Conservation (phyloP, 2,113 vertebrate genomes). For the Pedionomus torquatus region DNA sequence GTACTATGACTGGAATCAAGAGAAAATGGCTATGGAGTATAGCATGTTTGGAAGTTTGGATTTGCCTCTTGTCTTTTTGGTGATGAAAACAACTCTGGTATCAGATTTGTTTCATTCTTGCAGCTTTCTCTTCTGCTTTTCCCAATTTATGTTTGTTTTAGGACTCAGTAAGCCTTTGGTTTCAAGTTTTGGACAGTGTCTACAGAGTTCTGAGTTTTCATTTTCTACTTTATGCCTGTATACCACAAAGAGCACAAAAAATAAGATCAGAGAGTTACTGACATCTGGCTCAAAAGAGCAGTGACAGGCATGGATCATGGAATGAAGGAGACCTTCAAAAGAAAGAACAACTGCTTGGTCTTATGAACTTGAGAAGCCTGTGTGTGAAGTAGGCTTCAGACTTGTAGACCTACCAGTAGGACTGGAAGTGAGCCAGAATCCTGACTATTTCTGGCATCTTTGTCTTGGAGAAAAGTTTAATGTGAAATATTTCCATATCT, state of each 20-base stretch:
- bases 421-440: not conserved
- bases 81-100: not conserved
- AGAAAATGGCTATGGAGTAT: not conserved
- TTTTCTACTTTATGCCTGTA: not conserved
- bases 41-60: not conserved
- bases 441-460: not conserved
- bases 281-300: not conserved
- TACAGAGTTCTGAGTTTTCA: not conserved
- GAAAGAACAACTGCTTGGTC: not conserved
- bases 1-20: not conserved
- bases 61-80: not conserved
- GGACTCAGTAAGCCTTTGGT: not conserved
- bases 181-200: not conserved
- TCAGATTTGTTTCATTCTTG: not conserved
- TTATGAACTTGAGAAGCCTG: not conserved
- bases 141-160: not conserved
- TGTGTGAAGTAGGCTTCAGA: not conserved
- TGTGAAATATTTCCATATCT: not conserved
- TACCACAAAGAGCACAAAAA: not conserved
- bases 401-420: not conserved
- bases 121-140: not conserved
- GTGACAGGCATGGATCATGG: not conserved
- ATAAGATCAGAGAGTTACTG: not conserved
- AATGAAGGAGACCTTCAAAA: not conserved
- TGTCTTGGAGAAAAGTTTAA: not conserved